Evolutionary conservation across 2,113 vertebrate species (phyloP).

Genomic region (Paracanthobrama guichenoti): DNA sequence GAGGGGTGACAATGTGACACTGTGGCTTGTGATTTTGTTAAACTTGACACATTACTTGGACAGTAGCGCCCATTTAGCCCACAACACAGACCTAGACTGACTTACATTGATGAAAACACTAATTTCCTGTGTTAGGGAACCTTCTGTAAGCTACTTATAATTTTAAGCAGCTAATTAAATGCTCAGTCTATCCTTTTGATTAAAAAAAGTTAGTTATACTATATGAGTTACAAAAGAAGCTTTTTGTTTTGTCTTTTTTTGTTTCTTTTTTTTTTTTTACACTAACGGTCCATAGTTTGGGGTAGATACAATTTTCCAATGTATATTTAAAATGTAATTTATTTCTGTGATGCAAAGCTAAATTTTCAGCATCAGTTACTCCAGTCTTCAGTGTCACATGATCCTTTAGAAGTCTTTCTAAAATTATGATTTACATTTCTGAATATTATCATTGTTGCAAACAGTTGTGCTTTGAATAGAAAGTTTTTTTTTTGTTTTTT

Average conservation of each 20-base stretch:
- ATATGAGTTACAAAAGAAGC: background rate
- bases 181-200: background rate
- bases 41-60: constrained; percentile 11
- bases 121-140: background rate
- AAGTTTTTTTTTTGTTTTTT: too few relatives aligned
- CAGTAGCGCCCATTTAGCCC: constrained; percentile 27
- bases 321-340: background rate
- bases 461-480: too few relatives aligned
- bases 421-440: too few relatives aligned
- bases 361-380: too few relatives aligned
- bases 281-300: background rate
- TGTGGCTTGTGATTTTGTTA: background rate
- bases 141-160: background rate
- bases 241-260: too few relatives aligned
- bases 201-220: background rate
- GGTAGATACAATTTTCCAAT: background rate
- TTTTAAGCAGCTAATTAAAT: constrained; percentile 3
- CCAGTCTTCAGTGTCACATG: too few relatives aligned
- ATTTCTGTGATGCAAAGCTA: too few relatives aligned
- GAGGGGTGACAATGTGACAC: background rate
- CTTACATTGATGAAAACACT: background rate
- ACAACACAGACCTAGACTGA: background rate
- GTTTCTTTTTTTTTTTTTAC: too few relatives aligned
- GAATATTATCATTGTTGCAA: too few relatives aligned
- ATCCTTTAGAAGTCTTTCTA: too few relatives aligned